Conservation (phyloP, 2,113 vertebrate species). For the Myiopsitta monachus region DNA sequence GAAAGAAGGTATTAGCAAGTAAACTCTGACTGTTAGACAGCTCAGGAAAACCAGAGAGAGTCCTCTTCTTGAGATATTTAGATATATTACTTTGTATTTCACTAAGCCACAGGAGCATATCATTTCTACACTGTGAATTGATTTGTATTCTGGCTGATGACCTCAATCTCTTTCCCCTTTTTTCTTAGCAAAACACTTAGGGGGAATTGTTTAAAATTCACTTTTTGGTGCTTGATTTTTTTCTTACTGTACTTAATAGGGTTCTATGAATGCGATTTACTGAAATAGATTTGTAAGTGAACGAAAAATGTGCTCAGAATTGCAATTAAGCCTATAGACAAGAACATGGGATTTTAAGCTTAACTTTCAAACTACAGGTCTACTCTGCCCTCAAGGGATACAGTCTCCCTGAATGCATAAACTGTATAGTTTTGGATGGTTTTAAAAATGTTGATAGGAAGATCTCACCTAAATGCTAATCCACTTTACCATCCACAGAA, state of each 20-base stretch:
- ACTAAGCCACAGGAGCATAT: not conserved
- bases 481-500: not conserved
- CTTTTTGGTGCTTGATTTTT: not conserved
- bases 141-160: not conserved
- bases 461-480: constrained; percentile 1
- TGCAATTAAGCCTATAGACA: constrained; percentile 3
- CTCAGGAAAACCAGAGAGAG: not conserved
- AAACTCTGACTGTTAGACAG: constrained; percentile 13
- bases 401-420: not conserved
- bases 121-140: not conserved
- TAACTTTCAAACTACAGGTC: not conserved
- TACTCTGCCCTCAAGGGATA: not conserved
- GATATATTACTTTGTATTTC: not conserved
- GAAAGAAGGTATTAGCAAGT: constrained; percentile 42
- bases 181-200: not conserved
- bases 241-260: constrained; percentile 15
- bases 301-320: constrained; percentile 33
- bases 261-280: constrained; percentile 21
- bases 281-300: constrained; percentile 24
- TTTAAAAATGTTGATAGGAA: not conserved
- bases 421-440: not conserved
- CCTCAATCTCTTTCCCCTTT: not conserved
- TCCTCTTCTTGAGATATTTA: not conserved
- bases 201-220: constrained; percentile 6
- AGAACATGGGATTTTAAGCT: not conserved